phyloP scores from a whole-genome alignment of 2,797 vertebrate genomes.

The Pygocentrus nattereri region DNA sequence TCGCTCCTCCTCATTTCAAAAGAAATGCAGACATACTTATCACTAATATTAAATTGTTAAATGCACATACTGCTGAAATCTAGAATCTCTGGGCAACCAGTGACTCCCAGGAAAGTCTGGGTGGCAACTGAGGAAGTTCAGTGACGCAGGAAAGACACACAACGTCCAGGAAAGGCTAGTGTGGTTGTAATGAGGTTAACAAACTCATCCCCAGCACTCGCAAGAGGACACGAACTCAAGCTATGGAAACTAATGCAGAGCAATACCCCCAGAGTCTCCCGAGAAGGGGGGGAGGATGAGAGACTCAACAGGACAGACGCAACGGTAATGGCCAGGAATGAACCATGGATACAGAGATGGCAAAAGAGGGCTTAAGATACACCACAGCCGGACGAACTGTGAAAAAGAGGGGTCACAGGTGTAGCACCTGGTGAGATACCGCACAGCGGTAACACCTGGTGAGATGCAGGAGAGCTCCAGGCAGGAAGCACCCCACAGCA shows the following conservation, averaged over 20 bases:
- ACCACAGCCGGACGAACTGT: slow-evolving; percentile 32
- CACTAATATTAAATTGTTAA: too few species aligned
- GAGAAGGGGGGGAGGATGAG: background rate
- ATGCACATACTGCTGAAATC: too few species aligned
- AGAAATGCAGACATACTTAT: too few species aligned
- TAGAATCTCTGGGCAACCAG: background rate
- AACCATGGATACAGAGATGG: slow-evolving; percentile 17
- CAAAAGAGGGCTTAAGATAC: slow-evolving; percentile 50
- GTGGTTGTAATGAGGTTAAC: background rate
- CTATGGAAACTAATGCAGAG: background rate
- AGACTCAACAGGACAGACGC: slow-evolving; percentile 41
- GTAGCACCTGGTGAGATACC: too few species aligned
- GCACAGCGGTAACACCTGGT: slow-evolving; percentile 28
- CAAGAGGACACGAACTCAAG: slow-evolving; percentile 21
- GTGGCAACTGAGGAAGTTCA: background rate
- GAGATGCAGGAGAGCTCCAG: slow-evolving; percentile 44
- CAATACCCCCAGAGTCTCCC: slow-evolving; percentile 23
- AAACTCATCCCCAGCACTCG: background rate
- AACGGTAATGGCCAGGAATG: slow-evolving; percentile 15
- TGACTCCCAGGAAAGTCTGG: slow-evolving; percentile 3
- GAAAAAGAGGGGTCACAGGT: slow-evolving; percentile 17
- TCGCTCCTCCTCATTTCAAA: too few species aligned
- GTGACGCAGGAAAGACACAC: slow-evolving; percentile 21
- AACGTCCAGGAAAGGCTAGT: slow-evolving; percentile 31
- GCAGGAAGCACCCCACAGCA: slow-evolving; percentile 52